phyloP scores from a whole-genome alignment of 2,888 invertebrate genomes.

The Chaetoderma sp. region DNA sequence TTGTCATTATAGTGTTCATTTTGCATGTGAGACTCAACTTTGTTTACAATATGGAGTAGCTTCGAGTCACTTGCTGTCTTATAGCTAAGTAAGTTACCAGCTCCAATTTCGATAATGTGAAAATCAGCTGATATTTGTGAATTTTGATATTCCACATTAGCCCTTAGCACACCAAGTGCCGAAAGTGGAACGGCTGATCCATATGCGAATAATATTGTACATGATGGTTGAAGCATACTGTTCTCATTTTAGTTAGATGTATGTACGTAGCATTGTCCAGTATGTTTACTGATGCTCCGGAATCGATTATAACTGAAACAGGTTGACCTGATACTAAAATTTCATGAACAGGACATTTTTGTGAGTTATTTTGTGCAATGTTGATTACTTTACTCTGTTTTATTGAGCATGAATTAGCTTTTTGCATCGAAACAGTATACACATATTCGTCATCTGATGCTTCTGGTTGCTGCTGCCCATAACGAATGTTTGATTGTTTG shows the following conservation, averaged over 20 bases:
- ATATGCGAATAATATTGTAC: background rate
- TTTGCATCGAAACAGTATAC: too few relatives aligned
- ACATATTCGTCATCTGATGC: background rate
- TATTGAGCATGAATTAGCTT: too few relatives aligned
- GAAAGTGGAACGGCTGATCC: background rate
- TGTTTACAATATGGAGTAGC: background rate
- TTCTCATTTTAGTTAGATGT: background rate
- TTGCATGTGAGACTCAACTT: too few relatives aligned
- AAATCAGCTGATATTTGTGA: background rate
- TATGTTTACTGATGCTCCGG: constrained; percentile 33
- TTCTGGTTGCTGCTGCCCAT: too few relatives aligned
- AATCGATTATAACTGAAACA: constrained; percentile 20
- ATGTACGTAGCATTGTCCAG: constrained; percentile 29
- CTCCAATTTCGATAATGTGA: background rate
- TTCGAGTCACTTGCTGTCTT: background rate
- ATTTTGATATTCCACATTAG: background rate
- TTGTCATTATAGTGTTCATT: background rate
- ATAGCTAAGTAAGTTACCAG: background rate
- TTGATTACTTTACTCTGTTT: background rate
- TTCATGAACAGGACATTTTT: background rate
- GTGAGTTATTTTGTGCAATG: background rate
- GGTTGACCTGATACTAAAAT: background rate
- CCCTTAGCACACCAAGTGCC: background rate
- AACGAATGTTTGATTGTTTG: background rate
- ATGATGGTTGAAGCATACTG: background rate